phyloP scores from a whole-genome alignment of 2,113 vertebrate species.

The Tichodroma muraria region DNA sequence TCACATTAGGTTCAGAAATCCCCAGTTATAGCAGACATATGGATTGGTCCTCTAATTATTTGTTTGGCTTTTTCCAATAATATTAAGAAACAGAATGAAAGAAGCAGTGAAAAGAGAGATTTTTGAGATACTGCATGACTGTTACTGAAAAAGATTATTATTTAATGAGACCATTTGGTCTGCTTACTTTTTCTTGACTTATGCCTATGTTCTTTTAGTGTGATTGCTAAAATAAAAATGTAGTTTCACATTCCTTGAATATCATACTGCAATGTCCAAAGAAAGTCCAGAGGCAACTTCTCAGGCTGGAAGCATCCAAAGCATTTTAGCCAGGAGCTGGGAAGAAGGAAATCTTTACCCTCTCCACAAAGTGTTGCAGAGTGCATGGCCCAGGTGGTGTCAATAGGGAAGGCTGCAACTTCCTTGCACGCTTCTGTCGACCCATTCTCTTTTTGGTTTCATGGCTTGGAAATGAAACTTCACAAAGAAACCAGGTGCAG shows the following conservation, averaged over 20 bases:
- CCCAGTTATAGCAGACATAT: not conserved
- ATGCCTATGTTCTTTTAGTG: not conserved
- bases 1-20: not conserved
- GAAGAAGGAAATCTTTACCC: not conserved
- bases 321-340: not conserved
- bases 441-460: not conserved
- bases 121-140: not conserved
- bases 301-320: not conserved
- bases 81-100: not conserved
- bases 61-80: rapidly evolving
- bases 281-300: not conserved
- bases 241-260: not conserved
- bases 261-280: not conserved
- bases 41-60: not conserved
- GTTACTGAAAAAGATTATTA: not conserved
- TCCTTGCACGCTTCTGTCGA: not conserved
- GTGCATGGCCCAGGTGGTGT: not conserved
- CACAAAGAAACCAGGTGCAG: not conserved
- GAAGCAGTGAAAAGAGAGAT: not conserved
- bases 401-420: not conserved
- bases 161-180: not conserved
- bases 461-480: not conserved
- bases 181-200: not conserved
- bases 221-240: not conserved
- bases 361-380: not conserved